Evolutionary conservation across 2,113 vertebrate genomes (phyloP).

Genomic region (Eleginops maclovinus): DNA sequence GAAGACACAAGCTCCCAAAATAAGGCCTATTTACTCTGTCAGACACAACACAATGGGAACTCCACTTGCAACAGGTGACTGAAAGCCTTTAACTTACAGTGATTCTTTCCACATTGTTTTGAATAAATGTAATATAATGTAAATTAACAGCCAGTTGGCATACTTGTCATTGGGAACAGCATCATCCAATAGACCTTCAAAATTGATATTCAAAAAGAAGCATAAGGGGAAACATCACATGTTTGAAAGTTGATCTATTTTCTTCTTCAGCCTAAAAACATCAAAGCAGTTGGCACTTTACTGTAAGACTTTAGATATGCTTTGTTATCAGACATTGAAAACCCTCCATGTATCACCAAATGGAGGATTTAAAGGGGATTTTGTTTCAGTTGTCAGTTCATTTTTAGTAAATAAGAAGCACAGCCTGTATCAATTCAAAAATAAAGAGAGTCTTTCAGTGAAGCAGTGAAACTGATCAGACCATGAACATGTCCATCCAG

Average conservation of each 20-base stretch:
- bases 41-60: neutral
- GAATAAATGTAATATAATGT: neutral
- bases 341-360: neutral
- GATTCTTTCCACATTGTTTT: neutral
- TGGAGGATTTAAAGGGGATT: neutral
- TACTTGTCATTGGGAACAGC: slow-evolving; percentile 9
- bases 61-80: neutral
- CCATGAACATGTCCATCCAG: slow-evolving; percentile 40
- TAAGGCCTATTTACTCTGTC: neutral
- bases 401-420: neutral
- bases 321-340: neutral
- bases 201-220: neutral
- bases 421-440: neutral
- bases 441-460: neutral
- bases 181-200: slow-evolving; percentile 28
- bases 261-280: neutral
- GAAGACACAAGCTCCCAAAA: neutral
- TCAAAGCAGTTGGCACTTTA: neutral
- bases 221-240: neutral
- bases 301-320: neutral
- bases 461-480: slow-evolving; percentile 16
- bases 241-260: neutral
- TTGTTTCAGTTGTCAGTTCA: neutral
- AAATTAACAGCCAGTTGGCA: neutral
- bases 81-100: neutral